Percentiles rank a stretch among this genome's conserved stretches.
Evolutionary conservation across 2,797 vertebrate genomes (phyloP).

Genomic region (Anas acuta): DNA sequence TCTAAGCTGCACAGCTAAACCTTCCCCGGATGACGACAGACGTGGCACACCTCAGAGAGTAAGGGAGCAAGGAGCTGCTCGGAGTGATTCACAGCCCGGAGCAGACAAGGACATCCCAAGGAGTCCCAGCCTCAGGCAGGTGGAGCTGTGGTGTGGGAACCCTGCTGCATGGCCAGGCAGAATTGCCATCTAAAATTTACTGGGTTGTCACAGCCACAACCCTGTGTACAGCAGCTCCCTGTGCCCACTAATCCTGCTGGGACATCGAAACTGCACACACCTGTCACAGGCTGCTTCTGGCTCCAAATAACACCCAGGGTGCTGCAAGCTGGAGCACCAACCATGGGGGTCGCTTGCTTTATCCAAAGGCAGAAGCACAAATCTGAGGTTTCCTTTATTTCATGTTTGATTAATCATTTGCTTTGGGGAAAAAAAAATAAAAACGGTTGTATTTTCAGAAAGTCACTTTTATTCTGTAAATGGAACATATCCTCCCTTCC

Average conservation of each 20-base stretch:
- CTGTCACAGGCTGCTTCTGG: neutral
- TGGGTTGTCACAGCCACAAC: neutral
- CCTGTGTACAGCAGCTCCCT: neutral
- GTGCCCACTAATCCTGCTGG: neutral
- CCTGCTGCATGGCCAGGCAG: neutral
- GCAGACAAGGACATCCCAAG: neutral
- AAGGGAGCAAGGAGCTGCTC: neutral
- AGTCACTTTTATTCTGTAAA: neutral
- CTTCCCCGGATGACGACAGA: neutral
- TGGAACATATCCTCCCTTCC: neutral
- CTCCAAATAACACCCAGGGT: neutral
- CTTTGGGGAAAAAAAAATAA: neutral
- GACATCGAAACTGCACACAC: neutral
- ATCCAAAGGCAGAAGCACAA: neutral
- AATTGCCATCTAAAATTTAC: neutral
- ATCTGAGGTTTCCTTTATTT: neutral
- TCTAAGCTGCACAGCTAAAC: neutral
- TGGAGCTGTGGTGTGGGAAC: rapidly evolving
- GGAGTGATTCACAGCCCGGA: rapidly evolving
- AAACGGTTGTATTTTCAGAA: neutral
- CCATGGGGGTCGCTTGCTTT: neutral
- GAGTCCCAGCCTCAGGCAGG: neutral
- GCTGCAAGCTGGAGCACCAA: neutral
- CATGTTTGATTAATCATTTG: neutral
- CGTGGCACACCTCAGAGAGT: rapidly evolving